Evolutionary conservation across 1,140 invertebrate genomes (phyloP).

Genomic region (Meteorus sp.): DNA sequence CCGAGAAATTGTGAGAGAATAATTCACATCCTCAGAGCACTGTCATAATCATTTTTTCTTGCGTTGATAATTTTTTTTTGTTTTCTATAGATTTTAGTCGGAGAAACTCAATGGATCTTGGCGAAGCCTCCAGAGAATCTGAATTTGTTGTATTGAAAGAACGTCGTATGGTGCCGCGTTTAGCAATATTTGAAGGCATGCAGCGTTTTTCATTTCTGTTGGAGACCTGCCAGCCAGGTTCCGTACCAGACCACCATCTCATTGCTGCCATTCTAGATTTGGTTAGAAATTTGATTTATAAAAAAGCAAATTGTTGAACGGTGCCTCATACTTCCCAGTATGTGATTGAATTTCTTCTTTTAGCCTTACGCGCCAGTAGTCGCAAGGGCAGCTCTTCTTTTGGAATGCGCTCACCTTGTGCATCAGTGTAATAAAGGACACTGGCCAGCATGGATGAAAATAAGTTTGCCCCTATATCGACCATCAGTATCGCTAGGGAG

Average conservation of each 20-base stretch:
- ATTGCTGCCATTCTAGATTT: conserved; percentile 94
- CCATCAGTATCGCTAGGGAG: conserved; percentile 68
- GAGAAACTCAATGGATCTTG: conserved; percentile 78
- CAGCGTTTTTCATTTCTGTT: conserved; percentile 84
- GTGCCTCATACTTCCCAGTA: not conserved
- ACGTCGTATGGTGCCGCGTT: conserved; percentile 74
- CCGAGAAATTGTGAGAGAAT: conserved; percentile 70
- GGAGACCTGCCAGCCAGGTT: conserved; percentile 93
- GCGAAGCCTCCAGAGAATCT: conserved; percentile 76
- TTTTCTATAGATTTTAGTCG: conserved; percentile 71
- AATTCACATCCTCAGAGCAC: not conserved
- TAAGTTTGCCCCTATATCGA: conserved; percentile 78
- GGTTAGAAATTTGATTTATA: conserved; percentile 64
- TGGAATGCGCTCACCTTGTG: conserved; percentile 96
- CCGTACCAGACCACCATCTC: conserved; percentile 92
- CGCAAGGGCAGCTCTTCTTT: conserved; percentile 81
- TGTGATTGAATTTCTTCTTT: conserved; percentile 38
- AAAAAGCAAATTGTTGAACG: not conserved
- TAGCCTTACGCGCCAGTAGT: conserved; percentile 93
- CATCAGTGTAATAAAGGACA: conserved; percentile 97
- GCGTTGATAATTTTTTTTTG: not conserved
- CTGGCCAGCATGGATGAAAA: conserved; percentile 96
- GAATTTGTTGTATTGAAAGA: conserved; percentile 88
- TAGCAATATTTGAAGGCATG: conserved; percentile 78
- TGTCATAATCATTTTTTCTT: too few relatives aligned